These are phyloP conservation scores for Morpho deidamia DNA, from an alignment of 2,888 invertebrate genomes.

Conservation along the genomic window DNA sequence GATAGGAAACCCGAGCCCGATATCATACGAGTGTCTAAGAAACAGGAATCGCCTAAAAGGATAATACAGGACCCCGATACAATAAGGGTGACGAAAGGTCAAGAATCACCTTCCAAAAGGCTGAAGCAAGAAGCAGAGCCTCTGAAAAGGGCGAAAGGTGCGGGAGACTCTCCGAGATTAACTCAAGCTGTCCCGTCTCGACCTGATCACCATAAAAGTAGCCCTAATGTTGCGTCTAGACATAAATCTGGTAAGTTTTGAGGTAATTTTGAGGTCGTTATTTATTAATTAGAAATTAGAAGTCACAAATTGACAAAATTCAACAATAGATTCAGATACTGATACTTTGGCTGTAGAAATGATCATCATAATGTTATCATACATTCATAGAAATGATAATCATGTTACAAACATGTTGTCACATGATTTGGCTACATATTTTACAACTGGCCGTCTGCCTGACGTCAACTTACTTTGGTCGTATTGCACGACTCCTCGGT, in stretches of 20 bases:
- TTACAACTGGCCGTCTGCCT: too few species aligned
- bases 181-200: conserved; percentile 51
- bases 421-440: too few species aligned
- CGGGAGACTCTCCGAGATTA: conserved; percentile 58
- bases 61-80: conserved; percentile 53
- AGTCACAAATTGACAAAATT: too few species aligned
- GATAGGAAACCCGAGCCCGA: conserved; percentile 65
- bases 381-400: too few species aligned
- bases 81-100: conserved; percentile 53
- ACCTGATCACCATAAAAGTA: conserved; percentile 79
- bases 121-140: conserved; percentile 69
- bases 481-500: too few species aligned
- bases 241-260: conserved; percentile 54
- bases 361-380: too few species aligned
- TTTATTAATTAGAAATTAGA: too few species aligned
- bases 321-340: too few species aligned
- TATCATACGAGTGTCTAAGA: conserved; percentile 56
- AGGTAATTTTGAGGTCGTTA: too few species aligned
- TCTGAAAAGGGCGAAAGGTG: conserved; percentile 61
- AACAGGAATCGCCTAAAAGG: conserved; percentile 57
- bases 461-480: too few species aligned
- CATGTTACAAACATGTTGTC: too few species aligned
- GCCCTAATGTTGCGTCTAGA: conserved; percentile 79
- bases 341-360: too few species aligned
- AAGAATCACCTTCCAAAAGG: conserved; percentile 66